phyloP scores from a whole-genome alignment of 1,140 invertebrate genomes.

The Lethrus apterus region DNA sequence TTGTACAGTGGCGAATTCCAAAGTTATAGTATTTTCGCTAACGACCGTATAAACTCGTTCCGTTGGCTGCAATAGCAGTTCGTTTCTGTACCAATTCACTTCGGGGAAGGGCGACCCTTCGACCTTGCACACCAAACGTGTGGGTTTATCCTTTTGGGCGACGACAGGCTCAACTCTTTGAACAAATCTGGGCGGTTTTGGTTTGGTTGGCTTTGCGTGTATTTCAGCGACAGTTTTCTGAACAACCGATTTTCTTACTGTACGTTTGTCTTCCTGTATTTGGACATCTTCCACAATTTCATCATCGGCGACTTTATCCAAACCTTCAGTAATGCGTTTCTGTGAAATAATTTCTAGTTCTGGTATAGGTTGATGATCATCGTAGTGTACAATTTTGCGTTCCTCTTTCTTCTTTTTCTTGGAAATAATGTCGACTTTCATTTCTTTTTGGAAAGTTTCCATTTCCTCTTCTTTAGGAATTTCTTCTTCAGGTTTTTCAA shows the following conservation, averaged over 20 bases:
- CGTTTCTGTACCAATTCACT: constrained; percentile 73
- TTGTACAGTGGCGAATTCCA: constrained; percentile 58
- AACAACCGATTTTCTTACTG: constrained; percentile 36
- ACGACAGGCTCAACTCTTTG: constrained; percentile 61
- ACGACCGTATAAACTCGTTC: constrained; percentile 56
- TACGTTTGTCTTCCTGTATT: constrained; percentile 36
- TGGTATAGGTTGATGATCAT: constrained; percentile 47
- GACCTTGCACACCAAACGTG: constrained; percentile 58
- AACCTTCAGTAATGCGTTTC: constrained; percentile 38
- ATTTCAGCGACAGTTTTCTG: constrained; percentile 50
- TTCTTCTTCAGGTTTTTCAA: constrained; percentile 37
- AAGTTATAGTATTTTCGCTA: constrained; percentile 52
- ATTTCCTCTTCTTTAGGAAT: constrained; percentile 34
- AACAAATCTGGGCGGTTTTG: constrained; percentile 60
- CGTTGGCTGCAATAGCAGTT: constrained; percentile 53
- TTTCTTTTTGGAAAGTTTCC: constrained; percentile 43
- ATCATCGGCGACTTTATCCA: constrained; percentile 45
- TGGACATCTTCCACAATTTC: constrained; percentile 42
- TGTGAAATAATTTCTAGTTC: constrained; percentile 47
- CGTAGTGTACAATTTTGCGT: constrained; percentile 35
- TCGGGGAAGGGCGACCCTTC: constrained; percentile 60
- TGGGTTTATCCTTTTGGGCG: constrained; percentile 52
- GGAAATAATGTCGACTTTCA: constrained; percentile 46
- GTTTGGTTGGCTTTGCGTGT: constrained; percentile 41
- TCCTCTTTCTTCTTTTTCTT: constrained; percentile 42